A percentile compares a stretch with the other conserved stretches of the same genome.
Evolutionary conservation across 2,797 vertebrate species (phyloP).

Genomic region (Gallinago solitaria): DNA sequence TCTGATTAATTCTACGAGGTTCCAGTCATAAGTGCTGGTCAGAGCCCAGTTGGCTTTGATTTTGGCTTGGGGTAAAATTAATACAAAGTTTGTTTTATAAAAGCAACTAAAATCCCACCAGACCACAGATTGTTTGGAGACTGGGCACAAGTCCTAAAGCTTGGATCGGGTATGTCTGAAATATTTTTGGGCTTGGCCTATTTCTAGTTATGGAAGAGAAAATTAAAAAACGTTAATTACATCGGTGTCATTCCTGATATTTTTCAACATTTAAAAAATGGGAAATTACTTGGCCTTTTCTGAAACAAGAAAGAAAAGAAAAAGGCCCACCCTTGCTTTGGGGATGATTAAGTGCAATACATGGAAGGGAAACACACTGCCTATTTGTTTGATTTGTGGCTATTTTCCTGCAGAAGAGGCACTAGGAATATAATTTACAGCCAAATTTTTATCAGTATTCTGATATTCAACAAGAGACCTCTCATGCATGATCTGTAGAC

Average conservation of each 20-base stretch:
- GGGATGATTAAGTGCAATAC: constrained; percentile 25
- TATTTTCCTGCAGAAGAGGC: constrained; percentile 29
- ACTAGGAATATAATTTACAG: neutral
- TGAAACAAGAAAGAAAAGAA: constrained; percentile 22
- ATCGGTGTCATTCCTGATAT: neutral
- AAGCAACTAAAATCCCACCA: constrained; percentile 56
- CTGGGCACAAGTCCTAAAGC: constrained; percentile 42
- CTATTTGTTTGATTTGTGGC: constrained; percentile 4
- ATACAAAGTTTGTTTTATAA: constrained; percentile 47
- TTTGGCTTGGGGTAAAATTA: constrained; percentile 37
- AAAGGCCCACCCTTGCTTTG: constrained; percentile 47
- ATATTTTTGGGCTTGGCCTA: constrained; percentile 11
- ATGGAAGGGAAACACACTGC: neutral
- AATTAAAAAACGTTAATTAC: constrained; percentile 24
- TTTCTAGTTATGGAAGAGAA: constrained; percentile 36
- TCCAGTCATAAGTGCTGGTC: neutral
- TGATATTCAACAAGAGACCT: neutral
- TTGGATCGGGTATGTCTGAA: constrained; percentile 51
- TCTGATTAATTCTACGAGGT: neutral
- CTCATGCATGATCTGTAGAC: neutral
- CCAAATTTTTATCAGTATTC: neutral
- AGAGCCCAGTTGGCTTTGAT: constrained; percentile 17
- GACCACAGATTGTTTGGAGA: constrained; percentile 5
- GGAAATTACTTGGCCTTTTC: constrained; percentile 23
- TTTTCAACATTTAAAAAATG: constrained; percentile 25